These are phyloP conservation scores for Drosophila tani DNA, from an alignment of 1,140 invertebrate species.

Conservation along the genomic window DNA sequence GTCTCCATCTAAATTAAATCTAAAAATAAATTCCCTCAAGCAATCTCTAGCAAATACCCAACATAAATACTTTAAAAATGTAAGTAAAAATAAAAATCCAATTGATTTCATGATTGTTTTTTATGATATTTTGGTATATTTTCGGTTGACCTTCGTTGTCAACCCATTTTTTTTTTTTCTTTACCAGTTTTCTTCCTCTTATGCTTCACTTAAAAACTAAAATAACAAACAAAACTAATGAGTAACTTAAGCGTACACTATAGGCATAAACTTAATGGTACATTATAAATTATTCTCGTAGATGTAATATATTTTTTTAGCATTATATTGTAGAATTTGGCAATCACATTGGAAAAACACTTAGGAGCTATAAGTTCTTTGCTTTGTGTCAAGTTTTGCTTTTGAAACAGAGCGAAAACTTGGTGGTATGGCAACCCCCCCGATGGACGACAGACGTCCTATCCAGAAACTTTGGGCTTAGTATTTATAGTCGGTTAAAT, in stretches of 20 bases:
- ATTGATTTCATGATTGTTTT: constrained; percentile 47
- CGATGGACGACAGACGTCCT: constrained; percentile 5
- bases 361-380: constrained; percentile 81
- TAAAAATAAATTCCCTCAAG: not conserved
- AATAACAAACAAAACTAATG: constrained; percentile 81
- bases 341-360: constrained; percentile 84
- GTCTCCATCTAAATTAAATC: not conserved
- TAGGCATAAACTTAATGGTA: constrained; percentile 33
- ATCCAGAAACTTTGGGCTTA: constrained; percentile 38
- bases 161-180: constrained; percentile 9
- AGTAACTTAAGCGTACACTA: constrained; percentile 41
- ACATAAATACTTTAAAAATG: not conserved
- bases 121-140: constrained; percentile 70
- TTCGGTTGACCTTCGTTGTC: constrained; percentile 33
- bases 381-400: constrained; percentile 59
- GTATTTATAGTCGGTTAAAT: constrained; percentile 29
- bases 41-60: not conserved
- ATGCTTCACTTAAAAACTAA: constrained; percentile 71
- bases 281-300: constrained; percentile 64
- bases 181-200: constrained; percentile 23
- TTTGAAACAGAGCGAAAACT: constrained; percentile 50
- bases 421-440: constrained; percentile 44
- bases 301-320: constrained; percentile 33
- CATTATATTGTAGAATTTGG: constrained; percentile 77
- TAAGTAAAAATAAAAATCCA: constrained; percentile 46